Evolutionary conservation across 2,888 invertebrate genomes (phyloP).

Genomic region (Drosophila aldrichi): DNA sequence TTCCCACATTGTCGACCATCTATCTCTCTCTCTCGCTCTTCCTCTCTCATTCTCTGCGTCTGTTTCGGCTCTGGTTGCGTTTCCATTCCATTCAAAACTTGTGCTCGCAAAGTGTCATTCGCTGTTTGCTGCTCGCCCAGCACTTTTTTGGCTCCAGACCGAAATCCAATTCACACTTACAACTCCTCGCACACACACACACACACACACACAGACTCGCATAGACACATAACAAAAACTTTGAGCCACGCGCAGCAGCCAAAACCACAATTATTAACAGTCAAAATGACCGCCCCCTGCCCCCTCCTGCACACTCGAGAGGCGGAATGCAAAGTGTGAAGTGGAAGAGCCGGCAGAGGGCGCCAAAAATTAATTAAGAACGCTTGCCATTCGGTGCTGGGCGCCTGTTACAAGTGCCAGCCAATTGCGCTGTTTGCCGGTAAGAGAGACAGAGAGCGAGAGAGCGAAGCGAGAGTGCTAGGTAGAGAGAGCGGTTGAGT

Average conservation of each 20-base stretch:
- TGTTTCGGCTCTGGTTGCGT: neutral
- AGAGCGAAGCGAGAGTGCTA: neutral
- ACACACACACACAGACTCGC: slow-evolving; percentile 36
- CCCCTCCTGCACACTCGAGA: slow-evolving; percentile 8
- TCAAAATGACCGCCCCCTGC: slow-evolving; percentile 18
- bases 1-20: neutral
- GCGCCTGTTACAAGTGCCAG: slow-evolving; percentile 75
- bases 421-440: slow-evolving; percentile 54
- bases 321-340: neutral
- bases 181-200: slow-evolving; percentile 44
- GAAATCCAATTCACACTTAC: slow-evolving; percentile 60
- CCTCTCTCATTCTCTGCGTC: neutral
- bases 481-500: slow-evolving; percentile 11
- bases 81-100: slow-evolving; percentile 30
- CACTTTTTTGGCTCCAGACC: slow-evolving; percentile 62
- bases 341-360: slow-evolving; percentile 13
- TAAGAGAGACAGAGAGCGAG: slow-evolving; percentile 47
- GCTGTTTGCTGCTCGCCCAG: slow-evolving; percentile 59
- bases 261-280: slow-evolving; percentile 47
- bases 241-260: slow-evolving; percentile 50
- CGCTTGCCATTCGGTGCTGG: slow-evolving; percentile 55
- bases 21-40: neutral
- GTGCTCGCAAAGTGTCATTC: slow-evolving; percentile 29
- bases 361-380: slow-evolving; percentile 78
- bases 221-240: slow-evolving; percentile 45